These are phyloP conservation scores for Deroplatys truncata DNA, from an alignment of 2,888 invertebrate species.

Conservation along the genomic window DNA sequence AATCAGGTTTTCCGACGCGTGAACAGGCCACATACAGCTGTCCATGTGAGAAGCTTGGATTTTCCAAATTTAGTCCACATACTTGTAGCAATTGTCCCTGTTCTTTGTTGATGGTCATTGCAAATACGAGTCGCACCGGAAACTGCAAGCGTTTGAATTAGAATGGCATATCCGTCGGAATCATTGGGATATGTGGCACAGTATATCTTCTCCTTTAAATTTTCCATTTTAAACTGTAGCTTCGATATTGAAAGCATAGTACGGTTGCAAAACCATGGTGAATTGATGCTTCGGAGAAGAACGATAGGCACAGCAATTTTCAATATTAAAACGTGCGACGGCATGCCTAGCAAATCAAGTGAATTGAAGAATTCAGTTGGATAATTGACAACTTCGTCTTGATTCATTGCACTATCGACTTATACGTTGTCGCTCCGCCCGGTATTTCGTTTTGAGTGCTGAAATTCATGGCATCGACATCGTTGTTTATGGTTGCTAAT, in stretches of 20 bases:
- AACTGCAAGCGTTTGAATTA: conserved; percentile 37
- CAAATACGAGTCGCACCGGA: conserved; percentile 37
- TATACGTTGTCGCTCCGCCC: conserved; percentile 3
- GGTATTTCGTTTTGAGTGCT: conserved; percentile 18
- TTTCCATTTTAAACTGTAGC: conserved; percentile 36
- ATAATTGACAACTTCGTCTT: conserved; percentile 27
- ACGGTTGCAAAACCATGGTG: conserved; percentile 35
- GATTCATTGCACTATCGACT: conserved; percentile 24
- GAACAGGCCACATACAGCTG: conserved; percentile 41
- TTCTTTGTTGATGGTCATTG: conserved; percentile 41
- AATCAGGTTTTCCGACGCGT: conserved; percentile 26
- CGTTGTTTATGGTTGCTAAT: conserved; percentile 12
- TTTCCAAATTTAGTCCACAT: conserved; percentile 37
- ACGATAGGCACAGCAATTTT: conserved; percentile 37
- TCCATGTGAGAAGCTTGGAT: conserved; percentile 34
- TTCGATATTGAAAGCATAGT: conserved; percentile 32
- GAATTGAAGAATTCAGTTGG: conserved; percentile 36
- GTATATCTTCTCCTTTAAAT: conserved; percentile 34
- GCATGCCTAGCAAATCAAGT: conserved; percentile 34
- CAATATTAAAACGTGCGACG: conserved; percentile 35
- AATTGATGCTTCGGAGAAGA: conserved; percentile 37
- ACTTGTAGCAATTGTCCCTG: conserved; percentile 37
- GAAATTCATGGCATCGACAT: conserved; percentile 13
- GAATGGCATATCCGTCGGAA: too few species aligned
- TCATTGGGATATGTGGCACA: conserved; percentile 36